phyloP scores from a whole-genome alignment of 2,888 invertebrate genomes.

The Noctua comes region DNA sequence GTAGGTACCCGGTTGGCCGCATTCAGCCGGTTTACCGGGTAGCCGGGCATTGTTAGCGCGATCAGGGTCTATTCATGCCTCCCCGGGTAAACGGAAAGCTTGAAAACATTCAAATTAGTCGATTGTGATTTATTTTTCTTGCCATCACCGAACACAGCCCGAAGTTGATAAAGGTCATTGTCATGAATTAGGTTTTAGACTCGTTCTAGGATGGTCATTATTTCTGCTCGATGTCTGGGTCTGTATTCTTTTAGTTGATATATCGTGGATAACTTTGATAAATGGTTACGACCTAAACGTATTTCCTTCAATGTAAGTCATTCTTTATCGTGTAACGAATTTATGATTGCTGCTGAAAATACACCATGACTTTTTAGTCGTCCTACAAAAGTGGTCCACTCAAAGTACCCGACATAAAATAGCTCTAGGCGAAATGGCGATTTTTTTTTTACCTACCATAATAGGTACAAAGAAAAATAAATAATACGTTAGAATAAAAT shows the following conservation, averaged over 20 bases:
- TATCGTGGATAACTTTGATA: slow-evolving; percentile 51
- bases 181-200: slow-evolving; percentile 58
- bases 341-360: slow-evolving; percentile 15
- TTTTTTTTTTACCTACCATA: too few relatives aligned
- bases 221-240: slow-evolving; percentile 38
- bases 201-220: slow-evolving; percentile 26
- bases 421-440: too few relatives aligned
- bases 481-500: too few relatives aligned
- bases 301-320: slow-evolving; percentile 31
- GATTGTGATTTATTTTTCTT: slow-evolving; percentile 85
- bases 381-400: too few relatives aligned
- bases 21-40: slow-evolving; percentile 75
- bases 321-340: slow-evolving; percentile 18
- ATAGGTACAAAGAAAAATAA: too few relatives aligned
- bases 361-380: too few relatives aligned
- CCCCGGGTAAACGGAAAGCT: slow-evolving; percentile 79
- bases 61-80: slow-evolving; percentile 83
- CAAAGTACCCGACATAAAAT: too few relatives aligned
- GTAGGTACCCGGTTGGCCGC: slow-evolving; percentile 76
- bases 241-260: slow-evolving; percentile 50
- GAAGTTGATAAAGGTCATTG: slow-evolving; percentile 76
- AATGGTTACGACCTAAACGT: slow-evolving; percentile 36
- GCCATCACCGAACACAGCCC: slow-evolving; percentile 74
- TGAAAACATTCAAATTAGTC: slow-evolving; percentile 87
- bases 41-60: slow-evolving; percentile 81